Evolutionary conservation across 2,113 vertebrate genomes (phyloP).

Genomic region (Dicerorhinus sumatrensis): DNA sequence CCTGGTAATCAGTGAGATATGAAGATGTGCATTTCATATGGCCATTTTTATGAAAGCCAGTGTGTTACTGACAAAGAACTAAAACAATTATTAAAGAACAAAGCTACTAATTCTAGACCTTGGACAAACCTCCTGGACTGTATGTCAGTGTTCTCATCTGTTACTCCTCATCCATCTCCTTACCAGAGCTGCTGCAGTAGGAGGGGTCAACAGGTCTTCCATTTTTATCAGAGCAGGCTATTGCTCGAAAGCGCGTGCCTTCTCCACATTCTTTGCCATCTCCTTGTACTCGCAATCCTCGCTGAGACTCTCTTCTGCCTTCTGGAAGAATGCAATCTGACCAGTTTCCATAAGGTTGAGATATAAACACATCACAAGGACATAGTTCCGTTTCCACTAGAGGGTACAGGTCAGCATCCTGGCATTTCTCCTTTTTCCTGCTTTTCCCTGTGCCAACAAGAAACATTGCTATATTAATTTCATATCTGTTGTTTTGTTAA

Average conservation of each 20-base stretch:
- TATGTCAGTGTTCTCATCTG: not conserved
- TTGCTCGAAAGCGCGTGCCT: constrained; percentile 90
- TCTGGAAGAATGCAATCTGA: constrained; percentile 93
- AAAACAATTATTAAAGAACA: not conserved
- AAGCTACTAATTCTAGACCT: not conserved
- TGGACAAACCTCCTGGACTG: not conserved
- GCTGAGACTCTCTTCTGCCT: constrained; percentile 63
- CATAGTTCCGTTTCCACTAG: constrained; percentile 92
- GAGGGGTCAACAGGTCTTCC: constrained; percentile 90
- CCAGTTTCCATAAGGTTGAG: constrained; percentile 95
- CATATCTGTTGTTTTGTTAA: constrained; percentile 79
- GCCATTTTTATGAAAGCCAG: not conserved
- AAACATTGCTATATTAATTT: constrained; percentile 80
- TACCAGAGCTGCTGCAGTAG: constrained; percentile 93
- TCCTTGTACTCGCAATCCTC: constrained; percentile 78
- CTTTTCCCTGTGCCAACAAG: constrained; percentile 92
- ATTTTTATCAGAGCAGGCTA: constrained; percentile 91
- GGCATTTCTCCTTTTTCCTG: constrained; percentile 95
- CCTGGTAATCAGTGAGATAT: not conserved
- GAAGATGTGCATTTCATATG: not conserved
- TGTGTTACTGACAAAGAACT: not conserved
- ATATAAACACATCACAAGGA: constrained; percentile 90
- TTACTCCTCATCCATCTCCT: constrained; percentile 46
- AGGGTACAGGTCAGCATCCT: constrained; percentile 90
- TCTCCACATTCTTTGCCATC: constrained; percentile 90